These are phyloP conservation scores for Procambarus virginalis DNA, from an alignment of 1,140 invertebrate species.

Conservation along the genomic window DNA sequence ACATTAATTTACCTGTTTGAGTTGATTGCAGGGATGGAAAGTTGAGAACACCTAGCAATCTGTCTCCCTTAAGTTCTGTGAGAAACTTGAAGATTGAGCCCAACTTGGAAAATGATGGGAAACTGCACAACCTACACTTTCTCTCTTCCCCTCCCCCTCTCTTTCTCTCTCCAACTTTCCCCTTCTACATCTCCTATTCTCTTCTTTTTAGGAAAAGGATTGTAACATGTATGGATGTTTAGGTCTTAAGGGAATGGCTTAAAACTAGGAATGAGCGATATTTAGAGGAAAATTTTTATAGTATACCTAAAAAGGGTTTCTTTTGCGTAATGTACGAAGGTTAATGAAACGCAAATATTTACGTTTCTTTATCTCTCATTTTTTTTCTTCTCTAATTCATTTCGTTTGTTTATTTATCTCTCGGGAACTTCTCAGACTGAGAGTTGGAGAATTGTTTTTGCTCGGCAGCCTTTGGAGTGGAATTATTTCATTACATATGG, in stretches of 20 bases:
- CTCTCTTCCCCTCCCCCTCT: no score
- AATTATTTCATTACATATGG: no score
- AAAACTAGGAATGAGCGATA: neutral
- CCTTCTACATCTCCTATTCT: no score
- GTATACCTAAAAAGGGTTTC: neutral
- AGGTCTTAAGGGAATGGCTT: neutral
- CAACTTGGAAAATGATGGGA: neutral
- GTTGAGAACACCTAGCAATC: neutral
- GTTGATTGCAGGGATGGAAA: neutral
- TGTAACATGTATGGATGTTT: neutral
- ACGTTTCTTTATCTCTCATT: neutral
- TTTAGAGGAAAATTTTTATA: neutral
- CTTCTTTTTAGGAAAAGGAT: neutral
- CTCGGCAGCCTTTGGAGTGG: no score
- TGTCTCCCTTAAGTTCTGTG: neutral
- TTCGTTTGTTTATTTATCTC: neutral
- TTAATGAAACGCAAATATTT: slow-evolving; percentile 1
- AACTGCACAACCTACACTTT: neutral
- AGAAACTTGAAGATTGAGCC: neutral
- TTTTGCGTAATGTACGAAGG: neutral
- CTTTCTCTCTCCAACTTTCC: no score
- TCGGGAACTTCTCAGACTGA: neutral
- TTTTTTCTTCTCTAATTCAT: neutral
- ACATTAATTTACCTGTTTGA: neutral
- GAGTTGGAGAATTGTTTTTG: neutral